Percentiles rank a stretch among this genome's conserved stretches.
Conservation (phyloP, 1,140 invertebrate genomes). For the Babylonia areolata region DNA sequence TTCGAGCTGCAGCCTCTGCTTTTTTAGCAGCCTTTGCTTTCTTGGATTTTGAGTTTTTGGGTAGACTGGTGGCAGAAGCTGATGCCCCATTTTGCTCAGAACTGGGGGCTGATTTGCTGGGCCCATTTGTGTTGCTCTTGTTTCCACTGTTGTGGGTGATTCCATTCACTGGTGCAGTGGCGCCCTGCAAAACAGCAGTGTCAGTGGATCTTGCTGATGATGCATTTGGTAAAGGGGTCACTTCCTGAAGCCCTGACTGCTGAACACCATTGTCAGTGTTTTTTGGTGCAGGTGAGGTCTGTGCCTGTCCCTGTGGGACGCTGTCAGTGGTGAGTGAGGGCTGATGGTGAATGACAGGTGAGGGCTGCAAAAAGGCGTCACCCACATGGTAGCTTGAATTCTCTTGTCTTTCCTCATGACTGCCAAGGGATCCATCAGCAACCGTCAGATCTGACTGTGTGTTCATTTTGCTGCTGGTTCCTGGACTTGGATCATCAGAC, state of each 20-base stretch:
- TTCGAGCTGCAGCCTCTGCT: not conserved
- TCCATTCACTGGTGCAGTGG: not conserved
- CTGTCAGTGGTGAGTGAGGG: not conserved
- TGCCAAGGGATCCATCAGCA: not conserved
- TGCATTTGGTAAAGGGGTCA: not conserved
- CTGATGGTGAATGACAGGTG: not conserved
- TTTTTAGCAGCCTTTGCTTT: not conserved
- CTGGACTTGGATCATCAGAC: not conserved
- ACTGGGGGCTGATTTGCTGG: not conserved
- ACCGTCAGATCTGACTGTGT: not conserved
- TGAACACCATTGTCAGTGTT: not conserved
- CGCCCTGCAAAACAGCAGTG: not conserved
- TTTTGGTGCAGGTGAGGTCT: not conserved
- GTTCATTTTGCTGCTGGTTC: not conserved
- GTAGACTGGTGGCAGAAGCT: not conserved
- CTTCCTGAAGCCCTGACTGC: not conserved
- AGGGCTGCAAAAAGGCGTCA: not conserved
- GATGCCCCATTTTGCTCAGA: not conserved
- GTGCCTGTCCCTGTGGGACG: not conserved
- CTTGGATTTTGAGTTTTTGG: not conserved
- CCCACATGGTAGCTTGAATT: not conserved
- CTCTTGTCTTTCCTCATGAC: not conserved
- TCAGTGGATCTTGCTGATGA: not conserved
- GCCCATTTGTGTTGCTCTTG: not conserved
- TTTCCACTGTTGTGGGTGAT: not conserved